Conservation (phyloP, 2,888 invertebrate species). For the Neria commutata region DNA sequence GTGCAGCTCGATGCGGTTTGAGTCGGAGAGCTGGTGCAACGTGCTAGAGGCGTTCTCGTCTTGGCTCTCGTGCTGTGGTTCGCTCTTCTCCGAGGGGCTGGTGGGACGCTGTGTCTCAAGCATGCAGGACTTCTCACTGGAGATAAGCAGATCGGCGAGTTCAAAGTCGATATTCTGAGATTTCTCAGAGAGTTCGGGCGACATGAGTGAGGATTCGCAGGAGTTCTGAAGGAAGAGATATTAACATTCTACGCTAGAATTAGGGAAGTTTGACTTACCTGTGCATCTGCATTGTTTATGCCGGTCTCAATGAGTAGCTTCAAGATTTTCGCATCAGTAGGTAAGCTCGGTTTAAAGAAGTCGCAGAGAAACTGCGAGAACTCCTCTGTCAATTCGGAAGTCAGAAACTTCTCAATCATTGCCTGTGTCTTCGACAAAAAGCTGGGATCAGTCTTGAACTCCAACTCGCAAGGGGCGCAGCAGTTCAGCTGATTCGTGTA, state of each 20-base stretch:
- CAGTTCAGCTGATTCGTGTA: conserved; percentile 64
- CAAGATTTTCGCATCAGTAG: conserved; percentile 73
- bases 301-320: conserved; percentile 78
- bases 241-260: background rate
- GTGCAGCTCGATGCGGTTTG: conserved; percentile 61
- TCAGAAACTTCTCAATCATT: conserved; percentile 61
- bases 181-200: conserved; percentile 60
- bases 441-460: conserved; percentile 59
- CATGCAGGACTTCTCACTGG: conserved; percentile 60
- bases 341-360: conserved; percentile 67
- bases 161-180: conserved; percentile 62
- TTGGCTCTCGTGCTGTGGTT: conserved; percentile 58
- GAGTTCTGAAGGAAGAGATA: conserved; percentile 45
- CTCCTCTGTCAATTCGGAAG: conserved; percentile 58
- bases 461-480: conserved; percentile 58
- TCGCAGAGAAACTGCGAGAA: conserved; percentile 62
- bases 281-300: conserved; percentile 64
- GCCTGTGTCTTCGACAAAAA: conserved; percentile 57
- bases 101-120: conserved; percentile 58
- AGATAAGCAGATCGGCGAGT: conserved; percentile 58
- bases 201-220: conserved; percentile 61
- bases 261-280: conserved; percentile 32
- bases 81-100: conserved; percentile 60
- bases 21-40: conserved; percentile 59
- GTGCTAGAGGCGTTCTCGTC: conserved; percentile 60